Evolutionary conservation across 2,888 invertebrate genomes (phyloP), one percentile per base, ranked within the genome.

Genomic region (Temnothorax unifasciatus): DNA sequence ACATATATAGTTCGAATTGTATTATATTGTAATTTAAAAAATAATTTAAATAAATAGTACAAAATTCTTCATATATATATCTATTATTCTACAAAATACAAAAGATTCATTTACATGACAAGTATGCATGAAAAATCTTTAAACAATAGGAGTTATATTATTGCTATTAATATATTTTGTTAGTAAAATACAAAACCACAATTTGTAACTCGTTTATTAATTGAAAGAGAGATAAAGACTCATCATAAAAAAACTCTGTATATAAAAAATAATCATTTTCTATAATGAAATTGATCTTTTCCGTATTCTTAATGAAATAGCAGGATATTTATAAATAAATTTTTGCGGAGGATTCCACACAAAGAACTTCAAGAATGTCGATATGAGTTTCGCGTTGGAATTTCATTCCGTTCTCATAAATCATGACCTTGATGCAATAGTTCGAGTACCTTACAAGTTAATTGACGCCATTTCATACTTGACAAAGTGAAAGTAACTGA

Each of bases 311-410:
- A 38, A 25, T 47, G 44, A 13, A 57, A 68, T 47, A 4, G 18
- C 9, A 15, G 2, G 11, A 13, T 41, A 81, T 68, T 79, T 57
- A 57, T 61, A 25, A 63, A 64, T 61, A 68, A 85, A 85, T 87
- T 83, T 75, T 79, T 73, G 44, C 25, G 15, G 9, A 21, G 52
- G 71, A n/a, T 66, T 57, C 38, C 41, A 21, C 25, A 29, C 25
- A 29, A 71, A 38, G 47, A n/a, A 54, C 13, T 63, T 71, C 18
- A 63, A 18, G 79, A 61, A 86, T 69, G 47, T 73, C 68, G 54
- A 88, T 86, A 92, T 90, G 88, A 91, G 86, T 74, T 85, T 59
- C 87, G 77, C 74, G 89, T 82, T 34, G 92, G 92, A 90, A 92
- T 92, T 92, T 90, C 85, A 90, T 89, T 68, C 59, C 66, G 54